Evolutionary conservation across 2,888 invertebrate species (phyloP), one percentile per base, ranked within the genome.

Genomic region (Allolobophora icterica): DNA sequence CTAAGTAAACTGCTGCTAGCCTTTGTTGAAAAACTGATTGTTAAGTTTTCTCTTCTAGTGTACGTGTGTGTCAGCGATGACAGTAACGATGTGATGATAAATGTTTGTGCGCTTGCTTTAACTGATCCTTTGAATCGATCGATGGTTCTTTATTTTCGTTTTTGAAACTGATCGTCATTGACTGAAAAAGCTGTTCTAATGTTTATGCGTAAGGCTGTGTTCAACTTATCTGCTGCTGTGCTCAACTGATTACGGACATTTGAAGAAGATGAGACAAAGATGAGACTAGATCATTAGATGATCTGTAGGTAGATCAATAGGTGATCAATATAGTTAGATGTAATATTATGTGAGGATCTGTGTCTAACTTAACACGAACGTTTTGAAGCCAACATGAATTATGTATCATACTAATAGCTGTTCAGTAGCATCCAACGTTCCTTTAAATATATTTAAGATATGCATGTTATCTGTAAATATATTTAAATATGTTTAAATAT

Each of bases 201-300:
- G 87, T 87, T 34, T 87, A 38, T 87, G 87, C 87, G 87, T 87
- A 87, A 87, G 87, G 87, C 87, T 87, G 87, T 87, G 87, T 87
- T 87, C 87, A 87, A 87, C 87, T 87, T 87, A 87, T 87, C 87
- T 87, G 87, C 87, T 87, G 87, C 87, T 35, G 87, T 87, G 87
- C 87, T 87, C 87, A 87, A 87, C 35, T 38, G 87, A 87, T 87
- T 17, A 42, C 13, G 24, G 87, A 87, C 87, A 87, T 35, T 87
- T 87, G 34, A 38, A 24, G 87, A 38, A 35, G 15, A 52, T 21
- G 52, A 52, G 38, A 34, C 38, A 24, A 87, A 38, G 24, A 34
- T 35, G 35, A 87, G 71, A 71, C 71, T 87, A 87, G 87, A 35
- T 87, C 38, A 15, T 5, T 87, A 87, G 24, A 35, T 34, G 87